These are phyloP conservation scores for Allolobophora icterica DNA, from an alignment of 2,888 invertebrate species.

Conservation along the genomic window DNA sequence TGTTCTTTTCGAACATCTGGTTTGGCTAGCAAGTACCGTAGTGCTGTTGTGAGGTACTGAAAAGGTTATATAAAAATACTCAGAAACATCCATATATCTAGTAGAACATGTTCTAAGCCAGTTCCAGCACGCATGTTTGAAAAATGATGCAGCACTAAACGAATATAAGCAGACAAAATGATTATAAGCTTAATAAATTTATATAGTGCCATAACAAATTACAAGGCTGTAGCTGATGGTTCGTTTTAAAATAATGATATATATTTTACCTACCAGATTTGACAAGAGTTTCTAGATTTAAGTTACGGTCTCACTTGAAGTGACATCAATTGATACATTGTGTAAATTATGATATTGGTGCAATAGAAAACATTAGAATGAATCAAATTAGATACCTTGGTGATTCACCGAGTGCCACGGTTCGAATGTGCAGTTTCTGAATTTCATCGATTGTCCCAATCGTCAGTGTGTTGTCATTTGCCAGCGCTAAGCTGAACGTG, in stretches of 20 bases:
- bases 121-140: background rate
- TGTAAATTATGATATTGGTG: no score
- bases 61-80: background rate
- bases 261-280: no score
- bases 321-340: background rate
- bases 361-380: background rate
- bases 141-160: background rate
- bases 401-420: slow-evolving; percentile 91
- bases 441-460: slow-evolving; percentile 98
- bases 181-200: no score
- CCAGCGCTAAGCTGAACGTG: slow-evolving; percentile 75
- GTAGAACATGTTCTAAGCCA: background rate
- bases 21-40: background rate
- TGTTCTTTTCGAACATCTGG: background rate
- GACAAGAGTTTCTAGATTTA: background rate
- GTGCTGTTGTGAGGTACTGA: background rate
- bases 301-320: background rate
- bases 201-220: no score
- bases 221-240: no score
- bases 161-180: background rate
- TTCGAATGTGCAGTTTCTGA: slow-evolving; percentile 94
- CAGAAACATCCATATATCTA: background rate
- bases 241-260: no score
- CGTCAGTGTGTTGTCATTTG: slow-evolving; percentile 85
- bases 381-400: slow-evolving; percentile 70